Conservation (phyloP, 2,797 vertebrate genomes). For the Tachyglossus aculeatus region DNA sequence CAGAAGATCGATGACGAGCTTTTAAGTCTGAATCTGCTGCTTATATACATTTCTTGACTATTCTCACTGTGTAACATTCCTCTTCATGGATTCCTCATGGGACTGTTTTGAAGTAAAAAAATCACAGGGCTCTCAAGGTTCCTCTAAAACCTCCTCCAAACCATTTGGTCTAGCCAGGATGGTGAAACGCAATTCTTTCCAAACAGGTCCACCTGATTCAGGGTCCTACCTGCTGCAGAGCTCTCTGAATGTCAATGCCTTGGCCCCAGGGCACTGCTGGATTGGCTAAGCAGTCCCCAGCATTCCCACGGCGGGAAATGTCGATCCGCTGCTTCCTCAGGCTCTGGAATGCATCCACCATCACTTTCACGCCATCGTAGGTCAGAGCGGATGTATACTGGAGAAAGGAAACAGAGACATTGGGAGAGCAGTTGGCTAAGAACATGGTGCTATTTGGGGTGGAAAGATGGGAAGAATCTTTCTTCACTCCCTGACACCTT, state of each 20-base stretch:
- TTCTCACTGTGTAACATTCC: no score
- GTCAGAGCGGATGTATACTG: constrained; percentile 97
- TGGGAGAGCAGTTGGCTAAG: no score
- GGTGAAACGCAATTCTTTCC: neutral
- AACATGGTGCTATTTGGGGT: no score
- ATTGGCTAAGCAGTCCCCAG: constrained; percentile 97
- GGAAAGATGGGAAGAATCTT: no score
- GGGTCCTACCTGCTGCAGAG: constrained; percentile 89
- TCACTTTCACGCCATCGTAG: constrained; percentile 95
- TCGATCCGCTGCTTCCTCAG: constrained; percentile 94
- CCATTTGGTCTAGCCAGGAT: no score
- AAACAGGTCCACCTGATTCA: accelerated
- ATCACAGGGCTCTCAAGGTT: no score
- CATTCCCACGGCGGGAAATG: constrained; percentile 95
- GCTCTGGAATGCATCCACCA: constrained; percentile 97
- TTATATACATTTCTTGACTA: accelerated
- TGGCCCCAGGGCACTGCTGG: constrained; percentile 98
- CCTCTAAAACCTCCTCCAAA: no score
- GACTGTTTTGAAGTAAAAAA: no score
- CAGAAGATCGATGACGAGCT: no score
- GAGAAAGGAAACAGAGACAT: constrained; percentile 30
- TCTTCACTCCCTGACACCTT: no score
- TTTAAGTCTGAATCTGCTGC: no score
- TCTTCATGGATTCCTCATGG: no score
- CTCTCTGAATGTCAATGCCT: constrained; percentile 98